Conservation (phyloP, 2,113 vertebrate genomes). For the Otis tarda region DNA sequence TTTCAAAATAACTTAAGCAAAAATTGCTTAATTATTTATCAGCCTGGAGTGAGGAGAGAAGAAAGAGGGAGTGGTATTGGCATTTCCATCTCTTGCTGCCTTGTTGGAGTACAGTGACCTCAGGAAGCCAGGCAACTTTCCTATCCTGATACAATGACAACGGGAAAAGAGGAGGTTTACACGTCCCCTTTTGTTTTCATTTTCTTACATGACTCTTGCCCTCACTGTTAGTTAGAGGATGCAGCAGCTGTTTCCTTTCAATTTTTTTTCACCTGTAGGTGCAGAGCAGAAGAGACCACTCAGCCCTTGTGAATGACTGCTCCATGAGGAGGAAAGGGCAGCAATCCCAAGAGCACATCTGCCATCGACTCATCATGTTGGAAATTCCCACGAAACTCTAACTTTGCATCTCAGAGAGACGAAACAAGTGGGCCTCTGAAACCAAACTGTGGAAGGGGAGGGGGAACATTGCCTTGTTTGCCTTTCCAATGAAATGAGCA, state of each 20-base stretch:
- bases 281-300: neutral
- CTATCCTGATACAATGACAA: neutral
- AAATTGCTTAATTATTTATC: neutral
- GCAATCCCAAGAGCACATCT: neutral
- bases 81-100: neutral
- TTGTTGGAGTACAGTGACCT: neutral
- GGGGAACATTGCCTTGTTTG: neutral
- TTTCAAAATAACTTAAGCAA: neutral
- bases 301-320: neutral
- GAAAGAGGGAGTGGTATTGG: neutral
- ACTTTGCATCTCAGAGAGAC: neutral
- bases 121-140: neutral
- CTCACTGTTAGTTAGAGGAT: neutral
- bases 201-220: neutral
- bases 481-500: neutral
- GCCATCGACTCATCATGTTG: rapidly evolving
- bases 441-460: neutral
- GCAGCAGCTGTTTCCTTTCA: neutral
- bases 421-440: rapidly evolving
- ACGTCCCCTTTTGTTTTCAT: neutral
- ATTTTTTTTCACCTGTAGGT: neutral
- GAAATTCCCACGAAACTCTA: neutral
- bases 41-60: neutral
- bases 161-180: neutral
- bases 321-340: neutral